phyloP scores from a whole-genome alignment of 2,113 vertebrate genomes.

The Callaeas wilsoni region DNA sequence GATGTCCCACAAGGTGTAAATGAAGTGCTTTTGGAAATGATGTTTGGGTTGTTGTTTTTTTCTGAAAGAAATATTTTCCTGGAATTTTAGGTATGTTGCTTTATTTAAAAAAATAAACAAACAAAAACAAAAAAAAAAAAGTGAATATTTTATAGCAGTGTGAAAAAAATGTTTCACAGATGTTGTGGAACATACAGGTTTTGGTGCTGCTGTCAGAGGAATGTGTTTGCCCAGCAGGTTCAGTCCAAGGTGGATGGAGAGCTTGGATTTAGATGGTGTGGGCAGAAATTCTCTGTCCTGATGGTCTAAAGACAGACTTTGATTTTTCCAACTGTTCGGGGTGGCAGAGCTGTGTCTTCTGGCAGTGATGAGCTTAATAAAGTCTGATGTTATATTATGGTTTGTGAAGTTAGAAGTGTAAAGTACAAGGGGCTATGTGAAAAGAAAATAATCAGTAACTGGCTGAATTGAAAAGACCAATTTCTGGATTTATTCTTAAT shows the following conservation, averaged over 20 bases:
- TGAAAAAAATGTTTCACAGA: neutral
- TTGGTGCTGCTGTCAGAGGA: neutral
- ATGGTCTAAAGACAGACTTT: neutral
- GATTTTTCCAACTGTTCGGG: neutral
- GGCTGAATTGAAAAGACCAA: neutral
- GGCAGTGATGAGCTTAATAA: neutral
- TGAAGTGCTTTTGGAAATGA: neutral
- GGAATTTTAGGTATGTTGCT: neutral
- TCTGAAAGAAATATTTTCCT: neutral
- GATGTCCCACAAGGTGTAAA: neutral
- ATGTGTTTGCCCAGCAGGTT: neutral
- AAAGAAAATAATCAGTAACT: neutral
- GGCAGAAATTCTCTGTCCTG: neutral
- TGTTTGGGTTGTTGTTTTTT: neutral
- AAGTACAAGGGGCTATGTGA: neutral
- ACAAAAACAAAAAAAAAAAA: too few species aligned
- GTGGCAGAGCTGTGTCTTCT: neutral
- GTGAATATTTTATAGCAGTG: neutral
- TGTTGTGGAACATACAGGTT: neutral
- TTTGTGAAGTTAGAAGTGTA: neutral
- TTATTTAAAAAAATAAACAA: neutral
- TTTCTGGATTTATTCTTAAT: neutral
- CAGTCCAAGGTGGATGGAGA: neutral
- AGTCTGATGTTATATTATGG: neutral
- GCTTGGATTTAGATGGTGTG: neutral